These are phyloP conservation scores for Bombus balteatus DNA, from an alignment of 1,140 invertebrate genomes.

Conservation along the genomic window DNA sequence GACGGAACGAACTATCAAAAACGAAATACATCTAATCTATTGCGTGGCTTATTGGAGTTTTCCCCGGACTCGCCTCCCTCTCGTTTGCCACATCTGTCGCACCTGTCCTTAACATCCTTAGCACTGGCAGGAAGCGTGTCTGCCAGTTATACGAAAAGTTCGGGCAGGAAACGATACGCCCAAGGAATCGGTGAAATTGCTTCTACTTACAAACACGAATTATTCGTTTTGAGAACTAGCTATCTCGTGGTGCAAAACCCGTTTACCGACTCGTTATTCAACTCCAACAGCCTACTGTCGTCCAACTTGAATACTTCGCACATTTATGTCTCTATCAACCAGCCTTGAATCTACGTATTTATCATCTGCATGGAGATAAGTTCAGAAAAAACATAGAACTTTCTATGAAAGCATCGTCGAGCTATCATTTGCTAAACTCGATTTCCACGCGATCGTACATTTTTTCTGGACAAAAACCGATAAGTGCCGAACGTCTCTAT, in stretches of 20 bases:
- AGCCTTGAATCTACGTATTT: too few relatives aligned
- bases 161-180: constrained; percentile 43
- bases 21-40: constrained; percentile 18
- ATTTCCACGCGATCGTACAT: too few relatives aligned
- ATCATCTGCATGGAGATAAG: too few relatives aligned
- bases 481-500: too few relatives aligned
- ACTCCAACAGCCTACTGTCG: too few relatives aligned
- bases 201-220: constrained; percentile 65
- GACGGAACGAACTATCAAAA: background rate
- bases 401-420: too few relatives aligned
- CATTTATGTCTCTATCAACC: too few relatives aligned
- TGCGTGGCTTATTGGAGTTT: constrained; percentile 33
- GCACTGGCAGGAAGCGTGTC: constrained; percentile 50
- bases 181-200: constrained; percentile 62
- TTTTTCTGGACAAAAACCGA: too few relatives aligned
- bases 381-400: too few relatives aligned
- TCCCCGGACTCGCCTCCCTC: background rate
- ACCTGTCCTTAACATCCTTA: too few relatives aligned
- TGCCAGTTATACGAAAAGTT: constrained; percentile 67
- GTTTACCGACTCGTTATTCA: background rate
- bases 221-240: constrained; percentile 64
- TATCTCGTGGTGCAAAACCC: constrained; percentile 32
- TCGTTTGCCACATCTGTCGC: constrained; percentile 52
- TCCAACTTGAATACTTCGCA: too few relatives aligned
- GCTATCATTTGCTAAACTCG: too few relatives aligned